Evolutionary conservation across 2,888 invertebrate species (phyloP).

Genomic region (Muscina levida): DNA sequence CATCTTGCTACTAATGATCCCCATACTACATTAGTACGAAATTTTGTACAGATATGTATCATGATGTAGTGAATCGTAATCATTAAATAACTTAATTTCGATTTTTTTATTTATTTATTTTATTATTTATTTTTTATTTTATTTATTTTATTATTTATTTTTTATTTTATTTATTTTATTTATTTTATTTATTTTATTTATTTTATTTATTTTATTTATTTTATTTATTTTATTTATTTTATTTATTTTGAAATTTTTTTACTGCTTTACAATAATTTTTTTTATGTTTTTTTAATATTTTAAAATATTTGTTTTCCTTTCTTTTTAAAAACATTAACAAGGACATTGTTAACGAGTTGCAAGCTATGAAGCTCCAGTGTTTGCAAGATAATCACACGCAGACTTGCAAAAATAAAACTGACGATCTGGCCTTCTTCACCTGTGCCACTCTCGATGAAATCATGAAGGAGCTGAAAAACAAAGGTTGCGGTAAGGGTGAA

Average conservation of each 20-base stretch:
- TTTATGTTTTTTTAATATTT: not conserved
- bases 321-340: not conserved
- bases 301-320: not conserved
- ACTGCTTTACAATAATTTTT: no score
- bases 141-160: no score
- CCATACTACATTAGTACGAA: no score
- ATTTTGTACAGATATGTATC: no score
- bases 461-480: constrained; percentile 72
- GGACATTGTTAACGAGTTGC: constrained; percentile 71
- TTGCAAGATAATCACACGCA: constrained; percentile 69
- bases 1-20: no score
- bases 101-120: no score
- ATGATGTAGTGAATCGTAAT: no score
- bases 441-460: constrained; percentile 74
- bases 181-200: constrained; percentile 31
- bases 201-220: constrained; percentile 41
- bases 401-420: constrained; percentile 69
- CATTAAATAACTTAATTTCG: no score
- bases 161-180: constrained; percentile 15
- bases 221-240: constrained; percentile 35
- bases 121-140: no score
- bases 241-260: no score
- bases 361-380: constrained; percentile 62
- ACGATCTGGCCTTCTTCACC: constrained; percentile 74
- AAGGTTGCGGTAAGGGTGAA: constrained; percentile 54